These are phyloP conservation scores for Amyelois transitella DNA, from an alignment of 1,140 invertebrate species.

Conservation along the genomic window DNA sequence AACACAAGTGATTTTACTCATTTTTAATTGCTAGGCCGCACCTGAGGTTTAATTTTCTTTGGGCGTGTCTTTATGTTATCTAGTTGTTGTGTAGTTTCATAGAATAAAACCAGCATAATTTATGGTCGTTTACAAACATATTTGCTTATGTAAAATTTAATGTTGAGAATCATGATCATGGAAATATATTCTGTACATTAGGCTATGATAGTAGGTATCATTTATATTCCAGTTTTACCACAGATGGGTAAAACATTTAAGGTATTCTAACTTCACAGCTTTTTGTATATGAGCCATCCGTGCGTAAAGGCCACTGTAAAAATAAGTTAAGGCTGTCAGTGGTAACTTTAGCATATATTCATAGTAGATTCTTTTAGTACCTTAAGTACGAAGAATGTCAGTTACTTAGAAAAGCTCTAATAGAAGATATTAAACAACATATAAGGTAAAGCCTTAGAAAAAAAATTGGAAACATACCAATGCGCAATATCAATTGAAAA, in stretches of 20 bases:
- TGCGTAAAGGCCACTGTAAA: conserved; percentile 14
- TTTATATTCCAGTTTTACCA: not conserved
- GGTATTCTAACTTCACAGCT: conserved; percentile 10
- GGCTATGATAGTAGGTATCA: not conserved
- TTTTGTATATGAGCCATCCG: conserved; percentile 12
- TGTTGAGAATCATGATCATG: no score
- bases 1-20: not conserved
- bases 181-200: no score
- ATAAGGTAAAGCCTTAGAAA: no score
- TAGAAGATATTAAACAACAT: no score
- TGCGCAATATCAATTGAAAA: not conserved
- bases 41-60: conserved; percentile 6
- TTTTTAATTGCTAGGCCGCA: conserved; percentile 7
- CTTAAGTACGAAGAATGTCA: no score
- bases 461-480: no score
- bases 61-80: not conserved
- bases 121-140: no score
- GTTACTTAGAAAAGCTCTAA: no score
- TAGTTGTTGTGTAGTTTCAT: not conserved
- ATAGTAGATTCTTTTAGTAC: no score
- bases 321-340: conserved; percentile 1
- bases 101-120: no score
- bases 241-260: not conserved
- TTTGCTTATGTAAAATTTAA: no score
- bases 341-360: no score